phyloP scores from a whole-genome alignment of 2,113 vertebrate species.

The Tenrec ecaudatus region DNA sequence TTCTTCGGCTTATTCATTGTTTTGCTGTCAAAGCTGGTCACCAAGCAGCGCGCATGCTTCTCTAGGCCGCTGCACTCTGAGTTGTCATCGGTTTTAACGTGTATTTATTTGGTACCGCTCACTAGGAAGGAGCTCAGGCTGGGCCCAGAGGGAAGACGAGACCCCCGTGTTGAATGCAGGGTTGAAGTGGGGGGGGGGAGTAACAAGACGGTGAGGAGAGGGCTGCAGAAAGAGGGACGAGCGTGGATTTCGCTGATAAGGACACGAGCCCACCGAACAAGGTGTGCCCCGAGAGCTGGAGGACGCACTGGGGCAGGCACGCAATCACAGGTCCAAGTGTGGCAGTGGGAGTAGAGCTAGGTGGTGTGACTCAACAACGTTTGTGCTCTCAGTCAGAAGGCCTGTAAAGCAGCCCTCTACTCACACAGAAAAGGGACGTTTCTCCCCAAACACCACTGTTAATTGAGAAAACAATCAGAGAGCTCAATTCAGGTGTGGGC shows the following conservation, averaged over 20 bases:
- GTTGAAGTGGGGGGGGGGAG: no score
- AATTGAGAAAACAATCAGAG: no score
- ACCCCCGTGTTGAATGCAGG: not conserved
- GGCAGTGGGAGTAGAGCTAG: no score
- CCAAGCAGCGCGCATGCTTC: not conserved
- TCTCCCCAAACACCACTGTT: no score
- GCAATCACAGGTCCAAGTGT: accelerated
- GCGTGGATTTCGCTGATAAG: not conserved
- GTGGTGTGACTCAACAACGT: no score
- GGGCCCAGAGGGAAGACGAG: not conserved
- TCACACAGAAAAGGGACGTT: no score
- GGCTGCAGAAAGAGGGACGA: not conserved
- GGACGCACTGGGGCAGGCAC: not conserved
- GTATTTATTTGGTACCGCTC: not conserved
- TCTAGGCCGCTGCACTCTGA: not conserved
- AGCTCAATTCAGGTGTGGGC: no score
- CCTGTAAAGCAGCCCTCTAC: no score
- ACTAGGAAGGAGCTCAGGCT: not conserved
- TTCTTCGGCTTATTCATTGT: not conserved
- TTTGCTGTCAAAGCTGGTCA: not conserved
- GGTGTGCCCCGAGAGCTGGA: no score
- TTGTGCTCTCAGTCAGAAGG: no score
- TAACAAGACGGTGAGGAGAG: not conserved
- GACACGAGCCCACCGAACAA: not conserved
- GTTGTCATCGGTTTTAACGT: not conserved